Conservation (phyloP, 1,140 invertebrate genomes). For the Copidosoma floridanum region DNA sequence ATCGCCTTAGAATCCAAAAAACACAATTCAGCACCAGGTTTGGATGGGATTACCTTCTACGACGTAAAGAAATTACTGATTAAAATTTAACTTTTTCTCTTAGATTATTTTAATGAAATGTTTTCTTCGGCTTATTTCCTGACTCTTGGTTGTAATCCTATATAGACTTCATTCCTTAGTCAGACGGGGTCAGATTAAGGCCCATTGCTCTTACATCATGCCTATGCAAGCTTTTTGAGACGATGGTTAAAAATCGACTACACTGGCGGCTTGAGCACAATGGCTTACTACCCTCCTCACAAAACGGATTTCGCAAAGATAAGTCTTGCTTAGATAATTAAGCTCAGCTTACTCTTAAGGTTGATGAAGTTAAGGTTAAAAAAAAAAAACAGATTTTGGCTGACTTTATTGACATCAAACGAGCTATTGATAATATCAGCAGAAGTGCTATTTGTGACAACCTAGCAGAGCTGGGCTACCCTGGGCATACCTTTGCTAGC, state of each 20-base stretch:
- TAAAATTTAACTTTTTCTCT: too few relatives aligned
- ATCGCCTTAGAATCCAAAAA: too few relatives aligned
- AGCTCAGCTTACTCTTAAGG: neutral
- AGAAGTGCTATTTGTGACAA: neutral
- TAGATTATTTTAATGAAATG: too few relatives aligned
- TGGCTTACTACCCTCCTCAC: neutral
- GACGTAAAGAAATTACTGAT: too few relatives aligned
- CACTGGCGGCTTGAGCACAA: neutral
- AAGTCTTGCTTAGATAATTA: neutral
- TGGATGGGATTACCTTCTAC: too few relatives aligned
- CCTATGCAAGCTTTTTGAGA: neutral
- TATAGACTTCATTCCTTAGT: too few relatives aligned
- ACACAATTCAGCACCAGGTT: too few relatives aligned
- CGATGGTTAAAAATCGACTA: neutral
- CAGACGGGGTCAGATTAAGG: neutral
- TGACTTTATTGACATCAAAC: neutral
- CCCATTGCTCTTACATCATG: neutral
- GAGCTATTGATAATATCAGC: slow-evolving; percentile 4
- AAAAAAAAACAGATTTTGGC: neutral
- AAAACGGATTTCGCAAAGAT: slow-evolving; percentile 1
- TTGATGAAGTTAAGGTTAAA: neutral
- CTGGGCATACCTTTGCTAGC: neutral
- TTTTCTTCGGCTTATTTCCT: too few relatives aligned
- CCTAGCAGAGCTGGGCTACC: neutral
- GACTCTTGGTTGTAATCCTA: too few relatives aligned